Evolutionary conservation across 2,797 vertebrate genomes (phyloP), one percentile per base, ranked within the genome.

Genomic region (Rousettus madagascariensis): DNA sequence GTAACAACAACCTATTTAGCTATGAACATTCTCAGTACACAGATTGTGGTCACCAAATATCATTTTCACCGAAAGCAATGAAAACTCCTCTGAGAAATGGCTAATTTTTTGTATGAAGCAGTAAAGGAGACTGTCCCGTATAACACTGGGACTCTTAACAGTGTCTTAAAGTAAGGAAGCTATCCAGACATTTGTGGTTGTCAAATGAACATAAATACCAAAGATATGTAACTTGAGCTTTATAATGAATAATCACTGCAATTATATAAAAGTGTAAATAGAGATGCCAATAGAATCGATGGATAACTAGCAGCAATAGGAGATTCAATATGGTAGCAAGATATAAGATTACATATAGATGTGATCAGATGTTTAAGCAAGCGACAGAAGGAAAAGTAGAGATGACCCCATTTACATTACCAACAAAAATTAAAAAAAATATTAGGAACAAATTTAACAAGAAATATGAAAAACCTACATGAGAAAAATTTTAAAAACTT

Each of bases 401-500:
- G 17, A 59, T 79, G 8, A 71, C 49, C 8, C 22, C 41, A 51
- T 55, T 94, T 83, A 89, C 3, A 72, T 24, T 59, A 53, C 36
- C 36, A 63, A 74, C 46, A 79, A 86, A 33, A 91, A 75, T 46
- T 10, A 13, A 3, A 3, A n/a, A 49, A 49, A 38, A 51, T 3
- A 16, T 9, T 55, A 86, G 26, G 36, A 79, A 71, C 89, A 90
- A 72, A 65, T 28, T 71, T 33, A 66, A 68, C 16, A 78, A 59
- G 33, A 90, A 89, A 55, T 57, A 55, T 63, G 20, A 19, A 86
- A 91, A 94, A 68, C 5, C 9, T 78, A 5, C 24, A 26, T n/a
- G 9, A 74, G n/a, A 66, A 87, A 95, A 95, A 89, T 79, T n/a
- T 38, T 38, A 24, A 86, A 66, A 5, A 22, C 16, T 82, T 91